Evolutionary conservation across 2,888 invertebrate species (phyloP).

Genomic region (Nephrocerus scutellatus): DNA sequence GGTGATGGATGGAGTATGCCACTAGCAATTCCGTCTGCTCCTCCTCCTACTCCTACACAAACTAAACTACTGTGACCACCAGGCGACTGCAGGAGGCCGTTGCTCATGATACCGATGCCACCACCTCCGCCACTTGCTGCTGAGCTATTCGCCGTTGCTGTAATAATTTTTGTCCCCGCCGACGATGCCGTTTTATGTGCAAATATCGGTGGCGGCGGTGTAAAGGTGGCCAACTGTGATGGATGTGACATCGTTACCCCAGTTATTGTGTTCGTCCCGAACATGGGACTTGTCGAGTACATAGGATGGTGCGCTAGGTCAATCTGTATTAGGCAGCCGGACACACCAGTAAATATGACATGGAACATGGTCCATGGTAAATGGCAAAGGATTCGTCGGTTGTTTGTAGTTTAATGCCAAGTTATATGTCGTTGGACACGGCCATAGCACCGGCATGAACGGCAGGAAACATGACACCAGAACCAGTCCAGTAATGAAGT

Average conservation of each 20-base stretch:
- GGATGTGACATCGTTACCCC: constrained; percentile 49
- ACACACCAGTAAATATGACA: neutral
- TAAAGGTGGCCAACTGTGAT: constrained; percentile 47
- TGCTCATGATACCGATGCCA: constrained; percentile 25
- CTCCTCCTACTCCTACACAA: constrained; percentile 16
- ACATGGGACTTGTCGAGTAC: constrained; percentile 48
- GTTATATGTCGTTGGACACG: constrained; percentile 1
- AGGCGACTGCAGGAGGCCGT: constrained; percentile 23
- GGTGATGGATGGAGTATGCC: constrained; percentile 37
- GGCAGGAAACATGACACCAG: constrained; percentile 4
- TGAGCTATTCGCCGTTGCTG: constrained; percentile 20
- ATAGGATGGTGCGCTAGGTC: constrained; percentile 48
- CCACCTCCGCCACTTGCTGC: constrained; percentile 19
- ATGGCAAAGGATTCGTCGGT: no score
- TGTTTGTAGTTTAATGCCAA: neutral
- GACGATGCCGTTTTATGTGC: constrained; percentile 33
- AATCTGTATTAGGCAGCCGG: constrained; percentile 32
- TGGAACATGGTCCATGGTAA: no score
- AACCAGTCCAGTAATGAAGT: no score
- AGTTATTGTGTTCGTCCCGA: constrained; percentile 43
- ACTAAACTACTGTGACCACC: constrained; percentile 17
- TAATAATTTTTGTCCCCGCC: constrained; percentile 36
- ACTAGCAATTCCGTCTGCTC: no score
- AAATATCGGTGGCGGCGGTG: constrained; percentile 43
- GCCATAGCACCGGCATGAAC: constrained; percentile 6